Evolutionary conservation across 2,888 invertebrate species (phyloP).

Genomic region (Dynastes tityus): DNA sequence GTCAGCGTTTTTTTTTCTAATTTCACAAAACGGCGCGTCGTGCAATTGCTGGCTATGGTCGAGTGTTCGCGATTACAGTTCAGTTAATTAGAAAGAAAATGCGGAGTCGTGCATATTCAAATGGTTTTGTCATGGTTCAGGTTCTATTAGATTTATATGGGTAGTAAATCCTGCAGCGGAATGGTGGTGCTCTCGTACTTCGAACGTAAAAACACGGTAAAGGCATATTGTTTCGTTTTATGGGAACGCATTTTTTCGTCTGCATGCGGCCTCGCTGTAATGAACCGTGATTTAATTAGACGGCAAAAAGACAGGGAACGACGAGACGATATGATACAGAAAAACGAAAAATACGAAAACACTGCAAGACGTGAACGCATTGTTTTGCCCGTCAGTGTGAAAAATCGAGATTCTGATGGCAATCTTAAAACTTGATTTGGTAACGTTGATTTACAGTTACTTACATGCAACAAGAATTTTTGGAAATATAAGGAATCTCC

Average conservation of each 20-base stretch:
- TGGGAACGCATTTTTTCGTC: constrained; percentile 35
- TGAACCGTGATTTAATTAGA: constrained; percentile 29
- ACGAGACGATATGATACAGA: background rate
- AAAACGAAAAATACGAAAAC: background rate
- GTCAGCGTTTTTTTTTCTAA: too few relatives aligned
- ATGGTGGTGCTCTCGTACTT: constrained; percentile 15
- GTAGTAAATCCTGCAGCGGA: constrained; percentile 29
- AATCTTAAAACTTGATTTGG: background rate
- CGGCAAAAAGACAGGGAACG: background rate
- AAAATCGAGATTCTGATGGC: constrained; percentile 1
- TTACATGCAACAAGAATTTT: too few relatives aligned
- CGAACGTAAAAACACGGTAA: constrained; percentile 28
- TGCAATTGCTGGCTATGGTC: too few relatives aligned
- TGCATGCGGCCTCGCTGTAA: background rate
- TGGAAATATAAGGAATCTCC: too few relatives aligned
- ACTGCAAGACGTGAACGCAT: background rate
- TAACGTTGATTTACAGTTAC: too few relatives aligned
- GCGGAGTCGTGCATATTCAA: constrained; percentile 31
- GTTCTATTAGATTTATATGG: constrained; percentile 39
- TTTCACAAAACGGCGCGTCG: too few relatives aligned
- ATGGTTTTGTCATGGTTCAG: constrained; percentile 36
- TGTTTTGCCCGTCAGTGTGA: background rate
- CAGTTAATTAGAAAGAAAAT: constrained; percentile 34
- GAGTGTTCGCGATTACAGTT: background rate
- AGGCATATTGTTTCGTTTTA: constrained; percentile 42